phyloP scores from a whole-genome alignment of 1,140 invertebrate species.

The Drosophila carrolli region DNA sequence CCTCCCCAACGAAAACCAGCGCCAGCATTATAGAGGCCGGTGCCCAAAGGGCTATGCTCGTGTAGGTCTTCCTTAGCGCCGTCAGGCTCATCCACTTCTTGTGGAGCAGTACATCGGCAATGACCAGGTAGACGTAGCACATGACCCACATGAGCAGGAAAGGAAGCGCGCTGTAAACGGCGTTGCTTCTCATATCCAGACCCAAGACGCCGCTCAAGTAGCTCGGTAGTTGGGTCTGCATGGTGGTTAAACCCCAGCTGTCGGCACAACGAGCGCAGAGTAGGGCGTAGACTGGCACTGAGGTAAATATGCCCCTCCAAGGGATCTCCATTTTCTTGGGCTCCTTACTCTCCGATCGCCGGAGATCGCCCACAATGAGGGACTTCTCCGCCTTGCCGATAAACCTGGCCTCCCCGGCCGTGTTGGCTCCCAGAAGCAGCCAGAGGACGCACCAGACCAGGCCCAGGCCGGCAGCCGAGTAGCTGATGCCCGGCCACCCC shows the following conservation, averaged over 20 bases:
- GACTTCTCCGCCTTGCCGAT: constrained; percentile 87
- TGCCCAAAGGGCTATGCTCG: constrained; percentile 87
- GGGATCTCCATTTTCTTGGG: constrained; percentile 85
- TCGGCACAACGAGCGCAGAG: constrained; percentile 93
- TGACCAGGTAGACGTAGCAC: constrained; percentile 88
- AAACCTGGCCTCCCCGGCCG: constrained; percentile 86
- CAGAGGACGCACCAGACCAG: constrained; percentile 88
- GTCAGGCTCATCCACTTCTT: constrained; percentile 86
- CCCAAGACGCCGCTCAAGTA: constrained; percentile 94
- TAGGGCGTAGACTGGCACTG: constrained; percentile 93
- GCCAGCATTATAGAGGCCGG: constrained; percentile 87
- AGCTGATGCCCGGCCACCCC: constrained; percentile 93
- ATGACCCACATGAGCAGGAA: constrained; percentile 91
- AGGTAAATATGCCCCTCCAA: constrained; percentile 92
- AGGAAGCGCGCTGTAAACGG: constrained; percentile 91
- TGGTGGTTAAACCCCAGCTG: constrained; percentile 97
- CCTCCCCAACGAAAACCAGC: constrained; percentile 86
- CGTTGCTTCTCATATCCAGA: constrained; percentile 91
- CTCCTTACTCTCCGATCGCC: constrained; percentile 35
- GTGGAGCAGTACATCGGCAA: constrained; percentile 87
- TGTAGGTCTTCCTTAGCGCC: constrained; percentile 88
- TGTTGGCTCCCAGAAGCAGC: constrained; percentile 88
- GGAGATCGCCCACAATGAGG: constrained; percentile 86
- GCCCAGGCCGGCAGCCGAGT: constrained; percentile 88
- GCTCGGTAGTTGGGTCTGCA: constrained; percentile 95